Conservation (phyloP, 2,113 vertebrate genomes). For the Oriolus oriolus region DNA sequence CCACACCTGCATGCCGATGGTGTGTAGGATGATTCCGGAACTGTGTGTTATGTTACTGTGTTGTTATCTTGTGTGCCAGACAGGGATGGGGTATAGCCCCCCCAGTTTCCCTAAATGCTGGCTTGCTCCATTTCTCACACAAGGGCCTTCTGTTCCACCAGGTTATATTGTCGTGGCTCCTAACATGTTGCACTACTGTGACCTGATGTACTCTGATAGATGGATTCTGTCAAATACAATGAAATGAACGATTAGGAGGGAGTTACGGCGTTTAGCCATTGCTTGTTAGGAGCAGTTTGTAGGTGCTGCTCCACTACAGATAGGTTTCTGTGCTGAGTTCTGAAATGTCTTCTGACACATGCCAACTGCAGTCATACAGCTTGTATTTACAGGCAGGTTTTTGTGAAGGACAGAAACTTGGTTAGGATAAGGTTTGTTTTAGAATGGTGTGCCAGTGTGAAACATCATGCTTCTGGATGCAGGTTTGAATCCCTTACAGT, state of each 20-base stretch:
- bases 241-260: slow-evolving; percentile 6
- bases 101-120: neutral
- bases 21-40: neutral
- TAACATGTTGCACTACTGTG: neutral
- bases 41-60: neutral
- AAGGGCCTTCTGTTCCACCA: neutral
- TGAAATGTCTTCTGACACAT: slow-evolving; percentile 10
- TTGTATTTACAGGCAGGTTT: slow-evolving; percentile 29
- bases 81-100: neutral
- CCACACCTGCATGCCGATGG: neutral
- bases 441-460: neutral
- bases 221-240: slow-evolving; percentile 38
- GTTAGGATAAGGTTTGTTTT: slow-evolving; percentile 41
- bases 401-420: slow-evolving; percentile 19
- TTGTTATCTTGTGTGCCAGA: neutral
- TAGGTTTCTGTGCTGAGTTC: neutral
- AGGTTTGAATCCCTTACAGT: neutral
- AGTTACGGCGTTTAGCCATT: neutral
- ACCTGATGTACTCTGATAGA: neutral
- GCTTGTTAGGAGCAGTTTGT: neutral
- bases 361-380: neutral
- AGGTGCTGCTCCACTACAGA: neutral
- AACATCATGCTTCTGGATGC: neutral
- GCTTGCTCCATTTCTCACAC: neutral
- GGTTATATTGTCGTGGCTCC: neutral